Evolutionary conservation across 2,797 vertebrate species (phyloP).

Genomic region (Triplophysa yarkandensis): DNA sequence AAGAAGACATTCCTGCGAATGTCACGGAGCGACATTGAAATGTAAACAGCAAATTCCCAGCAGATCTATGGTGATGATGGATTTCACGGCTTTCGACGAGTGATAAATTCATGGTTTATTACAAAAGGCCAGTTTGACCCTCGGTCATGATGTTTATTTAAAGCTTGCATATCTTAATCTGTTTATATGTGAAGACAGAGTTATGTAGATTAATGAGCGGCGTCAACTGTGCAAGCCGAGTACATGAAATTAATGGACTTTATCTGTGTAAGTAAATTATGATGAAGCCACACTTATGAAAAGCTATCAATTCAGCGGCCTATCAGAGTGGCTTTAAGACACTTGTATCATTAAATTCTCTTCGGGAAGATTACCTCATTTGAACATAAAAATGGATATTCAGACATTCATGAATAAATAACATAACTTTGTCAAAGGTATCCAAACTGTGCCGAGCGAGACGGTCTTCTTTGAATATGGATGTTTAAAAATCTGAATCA

Average conservation of each 20-base stretch:
- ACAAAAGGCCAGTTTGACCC: neutral
- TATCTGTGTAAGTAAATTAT: conserved; percentile 48
- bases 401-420: neutral
- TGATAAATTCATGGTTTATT: conserved; percentile 20
- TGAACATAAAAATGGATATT: neutral
- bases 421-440: neutral
- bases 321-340: neutral
- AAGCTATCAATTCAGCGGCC: conserved; percentile 36
- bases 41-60: conserved; percentile 37
- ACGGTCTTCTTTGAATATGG: conserved; percentile 7
- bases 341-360: neutral
- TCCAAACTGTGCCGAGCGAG: neutral
- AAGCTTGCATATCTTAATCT: conserved; percentile 4
- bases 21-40: conserved; percentile 26
- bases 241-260: conserved; percentile 62
- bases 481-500: neutral
- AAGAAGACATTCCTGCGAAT: conserved; percentile 20
- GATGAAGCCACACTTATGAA: conserved; percentile 38
- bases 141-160: conserved; percentile 9
- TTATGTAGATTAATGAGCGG: conserved; percentile 60
- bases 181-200: conserved; percentile 5
- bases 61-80: conserved; percentile 42
- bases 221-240: conserved; percentile 56
- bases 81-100: conserved; percentile 7
- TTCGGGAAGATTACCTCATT: conserved; percentile 1